phyloP scores from a whole-genome alignment of 2,888 invertebrate genomes.

The Chaetogeoica ovagalla region DNA sequence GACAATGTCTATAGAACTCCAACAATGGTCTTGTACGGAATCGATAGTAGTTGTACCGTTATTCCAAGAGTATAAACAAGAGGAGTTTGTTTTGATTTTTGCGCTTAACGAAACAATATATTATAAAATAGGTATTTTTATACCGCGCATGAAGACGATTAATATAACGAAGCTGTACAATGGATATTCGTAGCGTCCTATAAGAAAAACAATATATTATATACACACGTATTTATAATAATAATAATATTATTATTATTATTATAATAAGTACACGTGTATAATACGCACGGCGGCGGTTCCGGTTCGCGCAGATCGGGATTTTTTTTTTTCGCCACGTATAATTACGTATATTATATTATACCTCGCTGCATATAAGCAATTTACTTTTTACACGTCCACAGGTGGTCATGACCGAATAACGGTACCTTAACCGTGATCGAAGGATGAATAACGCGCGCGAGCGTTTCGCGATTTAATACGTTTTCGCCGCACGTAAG shows the following conservation, averaged over 20 bases:
- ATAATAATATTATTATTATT: background rate
- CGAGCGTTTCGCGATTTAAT: conserved; percentile 12
- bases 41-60: conserved; percentile 3
- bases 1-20: background rate
- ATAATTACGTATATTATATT: too few species aligned
- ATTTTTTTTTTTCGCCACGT: background rate
- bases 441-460: background rate
- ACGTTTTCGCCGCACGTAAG: conserved; percentile 25
- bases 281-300: background rate
- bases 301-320: conserved; percentile 13
- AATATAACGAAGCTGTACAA: background rate
- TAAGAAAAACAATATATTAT: background rate
- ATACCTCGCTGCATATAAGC: background rate
- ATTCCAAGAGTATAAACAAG: background rate
- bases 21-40: background rate
- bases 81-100: background rate
- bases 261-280: background rate
- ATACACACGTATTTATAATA: background rate
- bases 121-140: too few species aligned
- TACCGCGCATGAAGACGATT: background rate
- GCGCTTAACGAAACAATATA: background rate
- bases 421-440: conserved; percentile 40
- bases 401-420: conserved; percentile 49
- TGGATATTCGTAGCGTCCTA: background rate
- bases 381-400: conserved; percentile 19